Conservation (phyloP, 1,140 invertebrate species). For the Asobara japonica region DNA sequence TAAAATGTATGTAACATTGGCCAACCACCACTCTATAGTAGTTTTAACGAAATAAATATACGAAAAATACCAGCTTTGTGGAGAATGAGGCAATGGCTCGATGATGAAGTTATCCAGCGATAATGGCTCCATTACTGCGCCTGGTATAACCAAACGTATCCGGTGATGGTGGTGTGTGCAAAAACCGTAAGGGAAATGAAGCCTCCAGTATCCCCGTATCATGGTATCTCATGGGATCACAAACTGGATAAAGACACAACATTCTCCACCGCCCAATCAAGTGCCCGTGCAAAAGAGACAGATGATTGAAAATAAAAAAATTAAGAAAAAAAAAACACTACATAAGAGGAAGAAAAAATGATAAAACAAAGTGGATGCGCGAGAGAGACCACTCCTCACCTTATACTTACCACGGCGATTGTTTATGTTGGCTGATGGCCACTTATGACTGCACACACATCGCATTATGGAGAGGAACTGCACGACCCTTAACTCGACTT, state of each 20-base stretch:
- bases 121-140: slow-evolving; percentile 66
- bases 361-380: slow-evolving; percentile 23
- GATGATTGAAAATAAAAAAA: too few species aligned
- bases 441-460: slow-evolving; percentile 64
- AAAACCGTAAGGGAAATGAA: slow-evolving; percentile 19
- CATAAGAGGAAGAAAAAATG: slow-evolving; percentile 20
- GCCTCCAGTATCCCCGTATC: background rate
- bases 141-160: slow-evolving; percentile 37
- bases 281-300: too few species aligned
- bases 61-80: slow-evolving; percentile 25
- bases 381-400: slow-evolving; percentile 53
- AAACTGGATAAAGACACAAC: background rate
- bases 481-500: slow-evolving; percentile 13
- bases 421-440: slow-evolving; percentile 69
- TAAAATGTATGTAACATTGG: background rate
- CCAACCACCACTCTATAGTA: background rate
- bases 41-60: slow-evolving; percentile 29
- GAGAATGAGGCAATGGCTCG: slow-evolving; percentile 53
- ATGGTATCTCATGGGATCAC: background rate
- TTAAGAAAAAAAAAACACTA: slow-evolving; percentile 21
- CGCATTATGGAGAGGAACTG: slow-evolving; percentile 49
- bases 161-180: slow-evolving; percentile 2
- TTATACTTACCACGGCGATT: slow-evolving; percentile 66
- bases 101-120: slow-evolving; percentile 68
- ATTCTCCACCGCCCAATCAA: too few species aligned